These are phyloP conservation scores for Cheiracanthium punctorium DNA, from an alignment of 2,888 invertebrate genomes.

Conservation along the genomic window DNA sequence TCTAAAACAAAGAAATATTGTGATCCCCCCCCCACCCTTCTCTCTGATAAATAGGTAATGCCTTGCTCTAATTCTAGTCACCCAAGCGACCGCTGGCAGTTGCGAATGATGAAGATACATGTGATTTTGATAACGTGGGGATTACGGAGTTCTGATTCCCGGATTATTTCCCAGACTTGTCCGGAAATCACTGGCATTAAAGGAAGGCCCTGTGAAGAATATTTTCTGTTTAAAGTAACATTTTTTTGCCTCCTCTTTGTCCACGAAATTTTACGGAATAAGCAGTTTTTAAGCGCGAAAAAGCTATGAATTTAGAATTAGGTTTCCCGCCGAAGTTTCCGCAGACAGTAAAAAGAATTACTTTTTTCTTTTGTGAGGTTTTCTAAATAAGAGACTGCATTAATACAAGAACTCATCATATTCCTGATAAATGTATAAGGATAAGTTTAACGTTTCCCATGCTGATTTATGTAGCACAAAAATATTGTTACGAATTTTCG, in stretches of 20 bases:
- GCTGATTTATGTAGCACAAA: too few relatives aligned
- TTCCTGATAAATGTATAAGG: too few relatives aligned
- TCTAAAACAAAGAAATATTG: neutral
- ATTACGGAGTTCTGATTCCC: slow-evolving; percentile 42
- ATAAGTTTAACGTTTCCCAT: too few relatives aligned
- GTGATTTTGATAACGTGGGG: slow-evolving; percentile 64
- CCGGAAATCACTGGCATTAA: slow-evolving; percentile 67
- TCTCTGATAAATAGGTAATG: neutral
- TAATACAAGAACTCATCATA: too few relatives aligned
- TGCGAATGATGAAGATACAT: slow-evolving; percentile 67
- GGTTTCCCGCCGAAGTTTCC: too few relatives aligned
- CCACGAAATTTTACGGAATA: too few relatives aligned
- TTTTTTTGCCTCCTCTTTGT: neutral
- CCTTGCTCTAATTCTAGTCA: slow-evolving; percentile 39
- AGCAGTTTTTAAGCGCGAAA: too few relatives aligned
- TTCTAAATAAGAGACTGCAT: too few relatives aligned
- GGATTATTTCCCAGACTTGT: slow-evolving; percentile 65
- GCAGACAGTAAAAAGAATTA: too few relatives aligned
- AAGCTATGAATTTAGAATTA: too few relatives aligned
- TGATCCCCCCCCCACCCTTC: neutral
- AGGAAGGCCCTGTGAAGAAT: slow-evolving; percentile 58
- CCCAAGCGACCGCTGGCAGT: slow-evolving; percentile 46
- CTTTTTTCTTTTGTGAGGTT: too few relatives aligned
- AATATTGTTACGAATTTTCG: too few relatives aligned
- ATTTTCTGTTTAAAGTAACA: slow-evolving; percentile 46